Conservation (phyloP, 2,113 vertebrate species). For the Phrynocephalus versicolor region DNA sequence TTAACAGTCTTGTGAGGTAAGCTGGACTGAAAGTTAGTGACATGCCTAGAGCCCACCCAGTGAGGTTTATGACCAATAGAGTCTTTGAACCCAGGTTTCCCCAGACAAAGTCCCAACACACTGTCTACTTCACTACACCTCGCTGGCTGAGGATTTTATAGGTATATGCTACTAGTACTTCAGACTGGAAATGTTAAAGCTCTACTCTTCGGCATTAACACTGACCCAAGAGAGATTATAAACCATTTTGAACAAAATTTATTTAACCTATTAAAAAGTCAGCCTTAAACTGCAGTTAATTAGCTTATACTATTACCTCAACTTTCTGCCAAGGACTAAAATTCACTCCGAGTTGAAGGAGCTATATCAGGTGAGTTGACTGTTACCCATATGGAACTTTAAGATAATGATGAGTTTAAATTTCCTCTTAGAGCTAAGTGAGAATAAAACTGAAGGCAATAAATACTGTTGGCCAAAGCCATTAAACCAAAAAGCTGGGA, state of each 20-base stretch:
- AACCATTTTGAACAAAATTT: constrained; percentile 81
- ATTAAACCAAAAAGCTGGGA: constrained; percentile 89
- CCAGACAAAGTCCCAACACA: background rate
- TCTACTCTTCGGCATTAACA: constrained; percentile 76
- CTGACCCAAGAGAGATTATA: constrained; percentile 78
- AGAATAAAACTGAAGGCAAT: constrained; percentile 88
- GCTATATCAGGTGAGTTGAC: constrained; percentile 78
- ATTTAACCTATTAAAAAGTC: constrained; percentile 80
- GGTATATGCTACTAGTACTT: constrained; percentile 64
- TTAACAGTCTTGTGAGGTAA: background rate
- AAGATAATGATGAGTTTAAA: constrained; percentile 87
- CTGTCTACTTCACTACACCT: background rate
- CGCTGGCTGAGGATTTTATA: constrained; percentile 47
- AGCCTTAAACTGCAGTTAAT: constrained; percentile 76
- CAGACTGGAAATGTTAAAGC: constrained; percentile 72
- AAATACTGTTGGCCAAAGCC: constrained; percentile 86
- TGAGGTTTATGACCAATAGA: background rate
- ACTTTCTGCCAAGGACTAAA: constrained; percentile 63
- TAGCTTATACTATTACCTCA: constrained; percentile 79
- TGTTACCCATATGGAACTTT: constrained; percentile 76
- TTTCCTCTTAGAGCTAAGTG: constrained; percentile 87
- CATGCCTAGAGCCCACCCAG: constrained; percentile 7
- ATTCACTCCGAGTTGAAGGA: constrained; percentile 64
- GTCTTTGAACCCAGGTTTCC: constrained; percentile 17
- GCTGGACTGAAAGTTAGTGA: constrained; percentile 20